Evolutionary conservation across 2,113 vertebrate species (phyloP).

Genomic region (Macroglossus sobrinus): DNA sequence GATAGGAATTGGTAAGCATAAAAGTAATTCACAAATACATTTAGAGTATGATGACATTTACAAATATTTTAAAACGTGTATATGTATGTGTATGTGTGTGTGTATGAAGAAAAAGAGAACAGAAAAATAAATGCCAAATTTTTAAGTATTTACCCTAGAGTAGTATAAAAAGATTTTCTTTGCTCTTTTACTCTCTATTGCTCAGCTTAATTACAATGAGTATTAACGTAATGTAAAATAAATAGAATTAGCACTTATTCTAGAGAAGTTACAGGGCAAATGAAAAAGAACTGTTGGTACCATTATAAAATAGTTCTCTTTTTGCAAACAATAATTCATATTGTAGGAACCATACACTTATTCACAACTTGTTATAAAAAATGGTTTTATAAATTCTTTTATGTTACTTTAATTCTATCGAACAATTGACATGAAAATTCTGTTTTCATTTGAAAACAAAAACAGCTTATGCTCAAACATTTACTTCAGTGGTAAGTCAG

Average conservation of each 20-base stretch:
- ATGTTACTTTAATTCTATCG: not conserved
- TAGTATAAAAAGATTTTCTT: not conserved
- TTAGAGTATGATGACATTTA: not conserved
- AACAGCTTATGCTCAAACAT: not conserved
- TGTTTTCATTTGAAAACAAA: not conserved
- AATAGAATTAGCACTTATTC: not conserved
- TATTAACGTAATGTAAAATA: not conserved
- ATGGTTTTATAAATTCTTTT: not conserved
- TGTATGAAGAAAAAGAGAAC: not conserved
- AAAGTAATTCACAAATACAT: not conserved
- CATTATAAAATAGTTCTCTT: not conserved
- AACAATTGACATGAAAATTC: not conserved
- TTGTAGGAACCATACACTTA: not conserved
- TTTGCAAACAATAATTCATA: not conserved
- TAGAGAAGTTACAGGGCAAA: not conserved
- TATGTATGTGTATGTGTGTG: too few relatives aligned
- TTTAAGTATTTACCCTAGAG: too few relatives aligned
- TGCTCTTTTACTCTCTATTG: not conserved
- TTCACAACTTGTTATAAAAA: not conserved
- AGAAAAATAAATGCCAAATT: not conserved
- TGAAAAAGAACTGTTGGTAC: not conserved
- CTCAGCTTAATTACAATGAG: not conserved
- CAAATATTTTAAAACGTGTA: not conserved
- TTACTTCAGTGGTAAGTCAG: not conserved
- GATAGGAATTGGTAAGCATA: not conserved